Evolutionary conservation across 2,113 vertebrate genomes (phyloP).

Genomic region (Alligator sinensis): DNA sequence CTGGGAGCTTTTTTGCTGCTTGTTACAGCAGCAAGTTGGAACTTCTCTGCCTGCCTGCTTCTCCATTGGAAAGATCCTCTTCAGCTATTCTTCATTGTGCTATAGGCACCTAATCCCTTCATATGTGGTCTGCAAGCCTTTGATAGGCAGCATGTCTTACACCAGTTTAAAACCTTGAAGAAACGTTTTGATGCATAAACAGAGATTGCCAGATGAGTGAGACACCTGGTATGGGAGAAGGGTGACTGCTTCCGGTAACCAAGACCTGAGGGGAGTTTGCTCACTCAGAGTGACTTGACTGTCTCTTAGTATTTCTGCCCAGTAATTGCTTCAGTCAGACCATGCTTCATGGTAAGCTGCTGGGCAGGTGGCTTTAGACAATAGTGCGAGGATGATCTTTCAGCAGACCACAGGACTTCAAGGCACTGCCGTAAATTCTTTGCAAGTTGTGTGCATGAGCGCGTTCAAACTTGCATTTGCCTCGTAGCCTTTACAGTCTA

Average conservation of each 20-base stretch:
- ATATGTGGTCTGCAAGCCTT: not conserved
- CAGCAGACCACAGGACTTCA: not conserved
- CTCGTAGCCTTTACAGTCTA: conserved; percentile 1
- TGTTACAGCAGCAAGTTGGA: conserved; percentile 18
- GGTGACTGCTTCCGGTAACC: not conserved
- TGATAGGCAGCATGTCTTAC: not conserved
- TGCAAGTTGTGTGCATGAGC: not conserved
- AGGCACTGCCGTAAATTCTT: not conserved
- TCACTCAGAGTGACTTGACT: not conserved
- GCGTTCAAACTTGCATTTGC: not conserved
- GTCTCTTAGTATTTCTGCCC: not conserved
- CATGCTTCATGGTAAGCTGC: not conserved
- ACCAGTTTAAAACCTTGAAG: conserved; percentile 4
- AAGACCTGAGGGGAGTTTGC: not conserved
- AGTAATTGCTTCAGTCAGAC: not conserved
- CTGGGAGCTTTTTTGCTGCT: not conserved
- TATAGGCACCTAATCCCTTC: not conserved
- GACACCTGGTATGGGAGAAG: not conserved
- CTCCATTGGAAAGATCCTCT: not conserved
- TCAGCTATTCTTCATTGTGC: not conserved
- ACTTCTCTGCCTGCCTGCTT: not conserved
- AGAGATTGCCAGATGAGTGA: not conserved
- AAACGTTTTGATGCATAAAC: not conserved
- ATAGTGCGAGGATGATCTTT: conserved; percentile 11
- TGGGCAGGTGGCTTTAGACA: conserved; percentile 23